Percentiles rank a stretch among this genome's conserved stretches.
Evolutionary conservation across 2,888 invertebrate genomes (phyloP).

Genomic region (Heteromurus nitidus): DNA sequence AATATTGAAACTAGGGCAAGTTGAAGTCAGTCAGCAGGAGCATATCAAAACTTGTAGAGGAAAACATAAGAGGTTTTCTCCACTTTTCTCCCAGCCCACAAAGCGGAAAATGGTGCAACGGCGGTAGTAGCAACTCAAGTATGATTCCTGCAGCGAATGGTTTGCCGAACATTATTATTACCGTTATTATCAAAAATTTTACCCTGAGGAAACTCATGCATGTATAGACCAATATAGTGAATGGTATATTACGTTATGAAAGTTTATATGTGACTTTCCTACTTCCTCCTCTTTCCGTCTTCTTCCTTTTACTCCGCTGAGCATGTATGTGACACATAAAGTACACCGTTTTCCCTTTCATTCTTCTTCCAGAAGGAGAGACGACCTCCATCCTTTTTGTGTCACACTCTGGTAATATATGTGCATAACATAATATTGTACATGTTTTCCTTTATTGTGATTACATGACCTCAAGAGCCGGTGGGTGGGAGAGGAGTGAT

Average conservation of each 20-base stretch:
- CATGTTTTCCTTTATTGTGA: constrained; percentile 51
- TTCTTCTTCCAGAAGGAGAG: not conserved
- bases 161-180: constrained; percentile 50
- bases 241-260: too few species aligned
- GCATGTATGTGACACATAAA: too few species aligned
- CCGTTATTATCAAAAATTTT: constrained; percentile 53
- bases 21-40: constrained; percentile 45
- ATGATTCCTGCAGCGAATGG: constrained; percentile 52
- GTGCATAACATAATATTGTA: too few species aligned
- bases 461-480: constrained; percentile 51
- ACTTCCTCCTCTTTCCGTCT: not conserved
- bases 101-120: too few species aligned
- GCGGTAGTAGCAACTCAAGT: too few species aligned
- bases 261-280: not conserved
- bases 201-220: constrained; percentile 19
- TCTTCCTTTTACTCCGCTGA: constrained; percentile 10
- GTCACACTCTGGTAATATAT: constrained; percentile 6
- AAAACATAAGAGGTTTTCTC: constrained; percentile 37
- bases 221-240: too few species aligned
- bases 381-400: constrained; percentile 6
- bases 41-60: constrained; percentile 9
- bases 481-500: constrained; percentile 51
- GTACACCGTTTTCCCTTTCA: not conserved
- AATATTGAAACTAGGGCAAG: constrained; percentile 31
- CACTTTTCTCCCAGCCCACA: not conserved